Evolutionary conservation across 2,797 vertebrate species (phyloP).

Genomic region (Masticophis lateralis): DNA sequence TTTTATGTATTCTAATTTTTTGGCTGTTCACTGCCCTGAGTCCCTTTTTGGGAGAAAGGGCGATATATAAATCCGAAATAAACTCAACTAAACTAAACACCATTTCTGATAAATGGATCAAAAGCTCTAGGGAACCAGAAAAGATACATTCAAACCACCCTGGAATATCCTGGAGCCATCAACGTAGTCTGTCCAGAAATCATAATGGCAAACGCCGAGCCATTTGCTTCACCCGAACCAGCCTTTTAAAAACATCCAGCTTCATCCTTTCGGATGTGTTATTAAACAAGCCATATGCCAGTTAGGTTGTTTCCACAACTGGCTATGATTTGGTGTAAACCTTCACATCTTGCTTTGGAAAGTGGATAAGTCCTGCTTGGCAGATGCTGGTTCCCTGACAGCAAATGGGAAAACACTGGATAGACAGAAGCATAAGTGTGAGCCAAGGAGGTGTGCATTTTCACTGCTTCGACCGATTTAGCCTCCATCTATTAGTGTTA

Average conservation of each 20-base stretch:
- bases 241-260: background rate
- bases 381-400: conserved; percentile 68
- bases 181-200: background rate
- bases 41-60: no score
- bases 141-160: background rate
- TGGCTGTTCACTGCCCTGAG: no score
- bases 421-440: conserved; percentile 42
- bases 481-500: background rate
- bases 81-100: no score
- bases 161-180: background rate
- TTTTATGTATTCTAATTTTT: no score
- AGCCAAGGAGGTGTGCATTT: conserved; percentile 31
- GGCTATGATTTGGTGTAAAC: conserved; percentile 58
- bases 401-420: conserved; percentile 64
- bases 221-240: background rate
- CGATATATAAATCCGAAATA: no score
- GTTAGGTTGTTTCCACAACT: conserved; percentile 27
- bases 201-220: background rate
- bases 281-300: no score
- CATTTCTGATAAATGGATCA: no score
- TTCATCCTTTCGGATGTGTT: background rate
- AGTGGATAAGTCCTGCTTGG: conserved; percentile 50
- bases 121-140: background rate
- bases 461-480: conserved; percentile 48
- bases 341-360: conserved; percentile 55